phyloP scores from a whole-genome alignment of 2,797 vertebrate genomes.

The Spinus olivaceus region DNA sequence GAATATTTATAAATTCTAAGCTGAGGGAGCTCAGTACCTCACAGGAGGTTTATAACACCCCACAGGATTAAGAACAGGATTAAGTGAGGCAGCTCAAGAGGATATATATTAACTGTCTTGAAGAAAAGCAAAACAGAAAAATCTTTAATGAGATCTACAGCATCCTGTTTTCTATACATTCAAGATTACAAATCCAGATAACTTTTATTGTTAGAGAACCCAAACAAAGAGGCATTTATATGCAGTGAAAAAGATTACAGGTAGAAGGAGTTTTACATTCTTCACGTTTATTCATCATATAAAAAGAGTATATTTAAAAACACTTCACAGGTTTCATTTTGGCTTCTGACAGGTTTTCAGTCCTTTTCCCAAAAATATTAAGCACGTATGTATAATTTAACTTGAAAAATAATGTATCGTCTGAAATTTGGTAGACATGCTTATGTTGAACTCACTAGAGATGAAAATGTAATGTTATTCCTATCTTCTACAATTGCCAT shows the following conservation, averaged over 20 bases:
- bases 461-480: neutral
- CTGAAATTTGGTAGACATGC: neutral
- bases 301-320: neutral
- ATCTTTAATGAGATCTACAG: neutral
- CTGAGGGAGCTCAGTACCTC: neutral
- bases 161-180: neutral
- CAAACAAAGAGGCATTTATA: neutral
- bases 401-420: neutral
- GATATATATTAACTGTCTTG: neutral
- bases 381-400: neutral
- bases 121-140: neutral
- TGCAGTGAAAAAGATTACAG: neutral
- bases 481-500: neutral
- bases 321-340: neutral
- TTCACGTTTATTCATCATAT: neutral
- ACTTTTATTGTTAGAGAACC: neutral
- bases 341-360: neutral
- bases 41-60: neutral
- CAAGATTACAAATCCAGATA: neutral
- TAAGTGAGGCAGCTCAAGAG: neutral
- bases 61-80: constrained; percentile 8
- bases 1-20: constrained; percentile 10
- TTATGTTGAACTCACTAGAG: neutral
- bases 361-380: neutral
- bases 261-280: neutral